Conservation (phyloP, 2,797 vertebrate genomes). For the Merluccius polli region DNA sequence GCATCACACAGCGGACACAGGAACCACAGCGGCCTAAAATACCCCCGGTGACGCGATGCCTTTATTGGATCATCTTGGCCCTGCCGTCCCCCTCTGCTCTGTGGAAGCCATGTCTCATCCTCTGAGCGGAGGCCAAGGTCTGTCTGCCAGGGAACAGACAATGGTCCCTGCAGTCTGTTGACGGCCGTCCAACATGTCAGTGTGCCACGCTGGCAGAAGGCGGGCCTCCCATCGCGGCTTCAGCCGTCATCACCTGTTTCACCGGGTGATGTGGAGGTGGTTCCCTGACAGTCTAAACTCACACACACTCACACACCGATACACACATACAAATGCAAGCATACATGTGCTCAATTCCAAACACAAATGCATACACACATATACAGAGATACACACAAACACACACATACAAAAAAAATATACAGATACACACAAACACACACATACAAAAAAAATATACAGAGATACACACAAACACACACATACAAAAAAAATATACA, state of each 20-base stretch:
- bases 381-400: background rate
- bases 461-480: no score
- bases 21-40: conserved; percentile 57
- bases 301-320: background rate
- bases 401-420: background rate
- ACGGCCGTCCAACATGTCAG: conserved; percentile 47
- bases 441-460: no score
- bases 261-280: conserved; percentile 10
- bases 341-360: background rate
- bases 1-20: background rate
- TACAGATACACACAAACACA: background rate
- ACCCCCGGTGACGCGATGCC: conserved; percentile 41
- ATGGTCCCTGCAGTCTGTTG: conserved; percentile 47
- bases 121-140: conserved; percentile 48
- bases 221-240: background rate
- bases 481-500: no score
- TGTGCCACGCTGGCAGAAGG: conserved; percentile 46
- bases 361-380: background rate
- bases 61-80: conserved; percentile 33
- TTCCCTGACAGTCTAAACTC: conserved; percentile 13
- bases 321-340: background rate
- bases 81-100: conserved; percentile 51
- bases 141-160: conserved; percentile 35
- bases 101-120: conserved; percentile 35
- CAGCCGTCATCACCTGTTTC: conserved; percentile 2